A percentile compares a stretch with the other conserved stretches of the same genome.
These are phyloP conservation scores for Pyrrhosoma nymphula DNA, from an alignment of 2,888 invertebrate genomes.

Conservation along the genomic window DNA sequence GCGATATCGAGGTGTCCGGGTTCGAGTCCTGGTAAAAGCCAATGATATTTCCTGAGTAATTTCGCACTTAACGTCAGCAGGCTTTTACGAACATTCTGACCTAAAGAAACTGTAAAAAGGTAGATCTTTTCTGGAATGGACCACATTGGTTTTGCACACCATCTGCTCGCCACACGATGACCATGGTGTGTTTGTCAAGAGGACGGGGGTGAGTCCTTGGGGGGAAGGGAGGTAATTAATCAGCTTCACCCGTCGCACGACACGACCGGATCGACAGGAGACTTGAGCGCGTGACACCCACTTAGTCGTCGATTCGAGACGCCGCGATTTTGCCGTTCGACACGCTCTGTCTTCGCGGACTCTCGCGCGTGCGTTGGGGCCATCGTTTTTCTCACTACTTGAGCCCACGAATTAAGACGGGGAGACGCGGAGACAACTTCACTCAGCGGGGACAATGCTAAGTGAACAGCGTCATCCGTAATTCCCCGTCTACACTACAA, in stretches of 20 bases:
- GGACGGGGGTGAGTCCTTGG: not conserved
- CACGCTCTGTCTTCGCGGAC: not conserved
- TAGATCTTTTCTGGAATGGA: no score
- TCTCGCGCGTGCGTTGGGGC: not conserved
- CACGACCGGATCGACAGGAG: not conserved
- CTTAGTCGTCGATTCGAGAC: not conserved
- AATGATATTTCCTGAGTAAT: no score
- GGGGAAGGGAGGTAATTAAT: not conserved
- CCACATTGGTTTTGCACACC: not conserved
- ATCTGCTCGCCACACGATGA: not conserved
- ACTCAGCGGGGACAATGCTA: not conserved
- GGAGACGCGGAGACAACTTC: no score
- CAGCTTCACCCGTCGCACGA: not conserved
- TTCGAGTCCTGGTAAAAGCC: no score
- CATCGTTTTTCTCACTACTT: not conserved
- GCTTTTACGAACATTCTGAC: no score
- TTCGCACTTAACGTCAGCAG: no score
- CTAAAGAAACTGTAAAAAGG: no score
- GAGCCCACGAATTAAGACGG: not conserved
- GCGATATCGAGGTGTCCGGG: no score
- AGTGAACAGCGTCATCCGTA: no score
- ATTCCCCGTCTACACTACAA: no score
- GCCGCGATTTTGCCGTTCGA: not conserved
- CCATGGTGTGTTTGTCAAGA: not conserved
- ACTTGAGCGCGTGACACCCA: not conserved